These are phyloP conservation scores for Ceuthmochares aereus DNA, from an alignment of 2,113 vertebrate genomes.

Conservation along the genomic window DNA sequence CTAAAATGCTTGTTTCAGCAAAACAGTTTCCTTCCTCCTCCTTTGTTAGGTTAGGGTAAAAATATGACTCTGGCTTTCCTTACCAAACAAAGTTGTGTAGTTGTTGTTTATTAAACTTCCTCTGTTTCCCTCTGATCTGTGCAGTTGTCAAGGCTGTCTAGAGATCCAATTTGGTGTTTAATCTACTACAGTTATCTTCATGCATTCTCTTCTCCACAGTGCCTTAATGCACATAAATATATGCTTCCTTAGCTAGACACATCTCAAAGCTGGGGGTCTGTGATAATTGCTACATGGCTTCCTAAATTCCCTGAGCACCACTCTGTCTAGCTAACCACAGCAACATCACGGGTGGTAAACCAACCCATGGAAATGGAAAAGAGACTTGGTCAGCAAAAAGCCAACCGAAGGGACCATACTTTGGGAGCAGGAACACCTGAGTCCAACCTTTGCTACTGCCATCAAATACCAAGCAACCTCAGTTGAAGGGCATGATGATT, in stretches of 20 bases:
- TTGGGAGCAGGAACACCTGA: background rate
- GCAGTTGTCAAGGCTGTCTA: background rate
- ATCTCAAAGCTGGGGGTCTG: background rate
- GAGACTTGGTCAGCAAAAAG: background rate
- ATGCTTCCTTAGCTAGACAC: background rate
- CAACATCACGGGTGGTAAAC: background rate
- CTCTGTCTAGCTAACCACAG: background rate
- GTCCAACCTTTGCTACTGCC: background rate
- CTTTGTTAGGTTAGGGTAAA: conserved; percentile 54
- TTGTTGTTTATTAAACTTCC: conserved; percentile 42
- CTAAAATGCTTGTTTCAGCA: conserved; percentile 46
- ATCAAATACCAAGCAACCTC: background rate
- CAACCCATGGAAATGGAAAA: background rate
- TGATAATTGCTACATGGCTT: background rate
- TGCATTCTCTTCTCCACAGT: background rate
- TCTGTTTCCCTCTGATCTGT: conserved; percentile 18
- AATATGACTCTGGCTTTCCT: conserved; percentile 46
- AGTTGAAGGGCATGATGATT: background rate
- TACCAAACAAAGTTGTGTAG: conserved; percentile 13
- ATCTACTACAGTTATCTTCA: background rate
- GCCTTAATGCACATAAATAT: background rate
- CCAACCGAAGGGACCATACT: background rate
- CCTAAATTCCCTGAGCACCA: background rate
- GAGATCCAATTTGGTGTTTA: background rate
- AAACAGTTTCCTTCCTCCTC: conserved; percentile 60